Evolutionary conservation across 2,888 invertebrate genomes (phyloP), one percentile per base, ranked within the genome.

Genomic region (Leucania comma): DNA sequence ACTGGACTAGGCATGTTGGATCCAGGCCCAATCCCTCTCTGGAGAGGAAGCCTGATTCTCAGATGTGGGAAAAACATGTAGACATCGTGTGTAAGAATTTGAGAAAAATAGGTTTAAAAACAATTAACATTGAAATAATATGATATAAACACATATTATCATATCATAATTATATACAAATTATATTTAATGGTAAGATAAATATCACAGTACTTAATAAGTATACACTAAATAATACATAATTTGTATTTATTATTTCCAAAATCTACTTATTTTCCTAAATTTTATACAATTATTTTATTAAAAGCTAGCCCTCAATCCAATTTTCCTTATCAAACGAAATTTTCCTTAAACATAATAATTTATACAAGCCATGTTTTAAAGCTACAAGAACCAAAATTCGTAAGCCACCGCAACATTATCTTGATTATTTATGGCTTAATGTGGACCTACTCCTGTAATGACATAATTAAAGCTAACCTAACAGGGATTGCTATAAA

Each of bases 401-500:
- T 32, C 2, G 1, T 54, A 69, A 42, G 14, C 58, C 50, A 77
- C 24, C 51, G n/a, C 35, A 48, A 38, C 29, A 69, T 76, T 56
- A 77, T 60, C 54, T n/a, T 20, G 38, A 56, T 61, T 35, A 61
- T 61, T 70, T 78, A 78, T 57, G 14, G 50, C 56, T 6, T 70
- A 58, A 54, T 59, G 24, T 46, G 35, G 32, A 75, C 26, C 38
- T 77, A 5, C 26, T 69, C 32, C 14, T 78, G 22, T 70, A 67
- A 65, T 56, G 74, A 71, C 65, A 56, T 57, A 73, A 82, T 82
- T 72, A 68, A 68, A 72, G 74, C 60, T 65, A 54, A 63, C 61
- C 63, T 57, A 46, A 76, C 57, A 65, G 35, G 68, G 72, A 82
- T 77, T 57, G 53, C 58, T 66, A 68, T 82, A 83, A 86, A 87